phyloP scores from a whole-genome alignment of 1,140 invertebrate species.

The Drosophila saltans region DNA sequence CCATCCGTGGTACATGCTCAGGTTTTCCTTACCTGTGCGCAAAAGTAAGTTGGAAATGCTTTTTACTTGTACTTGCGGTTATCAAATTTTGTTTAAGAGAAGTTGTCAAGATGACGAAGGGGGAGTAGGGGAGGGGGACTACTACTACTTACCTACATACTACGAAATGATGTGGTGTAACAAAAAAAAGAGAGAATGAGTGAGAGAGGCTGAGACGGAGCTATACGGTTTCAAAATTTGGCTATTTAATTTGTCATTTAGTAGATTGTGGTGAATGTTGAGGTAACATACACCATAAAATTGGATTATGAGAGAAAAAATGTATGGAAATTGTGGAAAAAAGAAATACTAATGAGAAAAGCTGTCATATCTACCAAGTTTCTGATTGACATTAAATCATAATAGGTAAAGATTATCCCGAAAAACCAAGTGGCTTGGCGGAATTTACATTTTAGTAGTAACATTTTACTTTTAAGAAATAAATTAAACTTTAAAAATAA shows the following conservation, averaged over 20 bases:
- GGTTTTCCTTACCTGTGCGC: constrained; percentile 36
- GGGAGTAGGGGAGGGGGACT: too few relatives aligned
- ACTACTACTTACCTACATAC: background rate
- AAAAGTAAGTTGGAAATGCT: constrained; percentile 64
- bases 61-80: constrained; percentile 72
- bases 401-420: too few relatives aligned
- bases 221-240: background rate
- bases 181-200: background rate
- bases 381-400: too few relatives aligned
- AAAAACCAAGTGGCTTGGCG: too few relatives aligned
- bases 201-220: background rate
- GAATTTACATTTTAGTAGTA: too few relatives aligned
- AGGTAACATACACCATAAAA: too few relatives aligned
- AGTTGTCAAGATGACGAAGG: background rate
- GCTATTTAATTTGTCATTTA: background rate
- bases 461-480: too few relatives aligned
- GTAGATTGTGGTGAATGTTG: background rate
- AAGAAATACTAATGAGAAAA: too few relatives aligned
- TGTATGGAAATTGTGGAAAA: too few relatives aligned
- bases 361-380: too few relatives aligned
- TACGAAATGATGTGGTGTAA: background rate
- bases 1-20: background rate
- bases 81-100: constrained; percentile 40
- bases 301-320: too few relatives aligned
- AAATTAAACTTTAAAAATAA: too few relatives aligned